A percentile compares a stretch with the other conserved stretches of the same genome.
These are phyloP conservation scores for Hippoglossus stenolepis DNA, from an alignment of 2,113 vertebrate genomes.

Conservation along the genomic window DNA sequence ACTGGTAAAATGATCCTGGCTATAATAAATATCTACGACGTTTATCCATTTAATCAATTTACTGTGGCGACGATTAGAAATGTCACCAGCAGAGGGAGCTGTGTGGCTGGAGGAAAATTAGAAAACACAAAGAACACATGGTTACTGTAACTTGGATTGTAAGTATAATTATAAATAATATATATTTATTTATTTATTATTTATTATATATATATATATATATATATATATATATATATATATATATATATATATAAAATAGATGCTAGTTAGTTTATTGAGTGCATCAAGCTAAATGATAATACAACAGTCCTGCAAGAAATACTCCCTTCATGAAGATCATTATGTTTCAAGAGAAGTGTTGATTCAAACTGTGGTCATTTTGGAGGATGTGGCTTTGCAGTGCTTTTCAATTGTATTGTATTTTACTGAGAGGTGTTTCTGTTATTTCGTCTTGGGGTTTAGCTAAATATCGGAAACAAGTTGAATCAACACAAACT, in stretches of 20 bases:
- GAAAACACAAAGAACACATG: too few species aligned
- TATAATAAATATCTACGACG: neutral
- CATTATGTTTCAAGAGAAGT: too few species aligned
- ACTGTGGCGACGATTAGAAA: too few species aligned
- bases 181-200: too few species aligned
- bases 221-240: too few species aligned
- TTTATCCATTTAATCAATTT: neutral
- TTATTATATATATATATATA: too few species aligned
- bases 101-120: too few species aligned
- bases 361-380: too few species aligned
- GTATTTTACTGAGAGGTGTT: neutral
- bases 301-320: neutral
- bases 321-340: neutral
- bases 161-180: too few species aligned
- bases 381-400: neutral
- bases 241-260: too few species aligned
- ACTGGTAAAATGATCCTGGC: neutral
- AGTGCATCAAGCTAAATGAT: neutral
- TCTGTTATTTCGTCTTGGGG: neutral
- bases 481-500: neutral
- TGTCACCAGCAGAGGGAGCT: too few species aligned
- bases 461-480: neutral
- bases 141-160: too few species aligned
- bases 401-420: neutral
- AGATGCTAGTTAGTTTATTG: neutral